Conservation (phyloP, 35 echinoderm and acorn worm species). For the Apostichopus californicus region DNA sequence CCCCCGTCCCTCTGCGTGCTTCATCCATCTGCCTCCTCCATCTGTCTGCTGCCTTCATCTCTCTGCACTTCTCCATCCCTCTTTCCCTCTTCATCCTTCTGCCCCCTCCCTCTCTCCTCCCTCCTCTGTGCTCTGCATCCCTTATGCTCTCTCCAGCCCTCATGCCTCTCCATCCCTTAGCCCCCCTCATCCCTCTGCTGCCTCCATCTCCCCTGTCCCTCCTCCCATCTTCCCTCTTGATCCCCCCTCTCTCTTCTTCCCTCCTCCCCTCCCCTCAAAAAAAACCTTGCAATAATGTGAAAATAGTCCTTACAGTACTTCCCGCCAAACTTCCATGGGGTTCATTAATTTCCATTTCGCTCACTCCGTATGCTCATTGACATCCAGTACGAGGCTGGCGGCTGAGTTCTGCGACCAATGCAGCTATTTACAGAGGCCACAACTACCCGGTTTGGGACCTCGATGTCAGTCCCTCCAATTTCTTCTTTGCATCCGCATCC, state of each 20-base stretch:
- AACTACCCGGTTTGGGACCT: slow-evolving; percentile 96
- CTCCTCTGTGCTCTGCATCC: not conserved
- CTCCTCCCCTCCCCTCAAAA: too few relatives aligned
- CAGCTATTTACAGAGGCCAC: slow-evolving; percentile 80
- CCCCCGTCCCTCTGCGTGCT: too few relatives aligned
- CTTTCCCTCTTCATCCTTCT: not conserved
- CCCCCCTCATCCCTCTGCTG: too few relatives aligned
- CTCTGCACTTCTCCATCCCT: not conserved
- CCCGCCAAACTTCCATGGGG: too few relatives aligned
- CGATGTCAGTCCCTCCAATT: slow-evolving; percentile 73
- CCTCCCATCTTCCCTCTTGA: too few relatives aligned
- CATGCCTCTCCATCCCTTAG: too few relatives aligned
- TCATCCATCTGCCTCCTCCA: too few relatives aligned
- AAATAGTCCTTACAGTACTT: too few relatives aligned
- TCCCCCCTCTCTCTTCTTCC: too few relatives aligned
- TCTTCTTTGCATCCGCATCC: slow-evolving; percentile 86
- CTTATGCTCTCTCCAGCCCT: not conserved
- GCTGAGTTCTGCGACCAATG: slow-evolving; percentile 67
- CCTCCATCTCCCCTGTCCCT: not conserved
- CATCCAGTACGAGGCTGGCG: slow-evolving; percentile 81
- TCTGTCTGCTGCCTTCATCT: not conserved
- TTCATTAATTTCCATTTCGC: too few relatives aligned
- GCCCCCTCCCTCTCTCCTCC: not conserved
- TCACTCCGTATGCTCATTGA: not conserved
- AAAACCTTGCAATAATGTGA: too few relatives aligned